Evolutionary conservation across 2,797 vertebrate genomes (phyloP).

Genomic region (Cryptoprocta ferox): DNA sequence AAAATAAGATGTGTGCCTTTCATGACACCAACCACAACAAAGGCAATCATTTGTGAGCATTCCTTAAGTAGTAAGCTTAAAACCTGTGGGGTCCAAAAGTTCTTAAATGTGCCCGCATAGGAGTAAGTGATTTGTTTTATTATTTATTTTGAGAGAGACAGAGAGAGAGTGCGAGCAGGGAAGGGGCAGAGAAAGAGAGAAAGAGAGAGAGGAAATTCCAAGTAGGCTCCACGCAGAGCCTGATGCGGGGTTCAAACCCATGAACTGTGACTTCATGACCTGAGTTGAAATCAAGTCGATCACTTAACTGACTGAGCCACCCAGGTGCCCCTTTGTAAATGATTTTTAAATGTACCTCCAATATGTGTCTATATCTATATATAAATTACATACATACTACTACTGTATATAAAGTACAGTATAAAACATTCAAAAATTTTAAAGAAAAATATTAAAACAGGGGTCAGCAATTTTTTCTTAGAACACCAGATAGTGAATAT

Average conservation of each 20-base stretch:
- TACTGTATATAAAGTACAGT: not conserved
- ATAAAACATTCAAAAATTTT: not conserved
- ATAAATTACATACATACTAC: not conserved
- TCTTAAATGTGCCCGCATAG: not conserved
- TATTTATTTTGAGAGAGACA: too few relatives aligned
- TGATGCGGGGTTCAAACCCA: too few relatives aligned
- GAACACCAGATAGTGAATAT: not conserved
- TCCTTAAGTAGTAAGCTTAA: not conserved
- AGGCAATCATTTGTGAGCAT: not conserved
- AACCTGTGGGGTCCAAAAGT: not conserved
- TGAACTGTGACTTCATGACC: too few relatives aligned
- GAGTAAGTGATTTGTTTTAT: not conserved
- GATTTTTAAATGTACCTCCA: not conserved
- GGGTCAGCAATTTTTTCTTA: not conserved
- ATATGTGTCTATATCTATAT: not conserved
- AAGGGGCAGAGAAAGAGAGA: too few relatives aligned
- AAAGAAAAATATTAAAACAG: slow-evolving; percentile 20
- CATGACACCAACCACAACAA: not conserved
- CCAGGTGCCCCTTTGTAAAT: not conserved
- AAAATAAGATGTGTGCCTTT: not conserved
- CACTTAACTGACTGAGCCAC: too few relatives aligned
- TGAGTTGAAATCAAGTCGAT: too few relatives aligned
- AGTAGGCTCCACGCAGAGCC: too few relatives aligned
- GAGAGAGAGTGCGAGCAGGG: too few relatives aligned
- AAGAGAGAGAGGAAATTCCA: too few relatives aligned